Conservation (phyloP, 2,113 vertebrate genomes). For the Spheniscus mendiculus region DNA sequence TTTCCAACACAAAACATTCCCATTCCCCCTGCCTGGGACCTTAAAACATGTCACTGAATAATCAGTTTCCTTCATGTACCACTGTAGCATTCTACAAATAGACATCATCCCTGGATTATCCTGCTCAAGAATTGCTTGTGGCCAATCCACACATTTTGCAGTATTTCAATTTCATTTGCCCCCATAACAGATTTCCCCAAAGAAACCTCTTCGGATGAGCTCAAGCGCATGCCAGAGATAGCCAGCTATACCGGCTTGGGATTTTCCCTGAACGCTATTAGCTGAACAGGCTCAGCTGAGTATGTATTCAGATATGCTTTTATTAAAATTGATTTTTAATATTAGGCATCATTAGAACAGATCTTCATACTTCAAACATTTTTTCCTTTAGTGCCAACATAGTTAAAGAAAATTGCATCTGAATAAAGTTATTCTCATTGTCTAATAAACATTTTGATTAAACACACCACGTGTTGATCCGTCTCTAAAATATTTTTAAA, state of each 20-base stretch:
- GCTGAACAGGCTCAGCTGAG: neutral
- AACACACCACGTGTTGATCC: neutral
- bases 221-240: neutral
- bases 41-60: neutral
- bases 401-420: neutral
- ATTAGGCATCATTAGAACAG: neutral
- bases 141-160: neutral
- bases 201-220: neutral
- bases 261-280: neutral
- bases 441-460: neutral
- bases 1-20: neutral
- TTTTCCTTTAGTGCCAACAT: neutral
- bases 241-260: neutral
- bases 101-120: neutral
- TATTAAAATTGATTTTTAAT: neutral
- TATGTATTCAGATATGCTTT: fast-evolving
- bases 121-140: neutral
- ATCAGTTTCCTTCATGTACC: neutral
- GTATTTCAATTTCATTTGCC: neutral
- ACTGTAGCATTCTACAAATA: neutral
- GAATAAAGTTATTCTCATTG: neutral
- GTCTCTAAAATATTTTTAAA: neutral
- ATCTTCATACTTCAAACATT: neutral
- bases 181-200: neutral
- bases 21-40: neutral